Conservation (phyloP, 2,888 invertebrate genomes). For the Rotaria sp. region DNA sequence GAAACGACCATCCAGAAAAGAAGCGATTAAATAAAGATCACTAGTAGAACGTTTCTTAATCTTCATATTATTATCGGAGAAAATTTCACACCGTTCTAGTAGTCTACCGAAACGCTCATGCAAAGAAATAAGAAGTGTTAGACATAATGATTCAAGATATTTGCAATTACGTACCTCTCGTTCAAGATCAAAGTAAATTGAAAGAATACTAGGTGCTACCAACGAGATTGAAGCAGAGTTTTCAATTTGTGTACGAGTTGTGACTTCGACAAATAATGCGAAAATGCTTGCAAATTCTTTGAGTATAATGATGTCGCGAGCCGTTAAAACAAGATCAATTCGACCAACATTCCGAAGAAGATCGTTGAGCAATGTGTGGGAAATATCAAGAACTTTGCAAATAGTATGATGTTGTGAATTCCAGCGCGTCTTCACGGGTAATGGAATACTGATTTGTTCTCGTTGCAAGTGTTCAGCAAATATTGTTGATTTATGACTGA, state of each 20-base stretch:
- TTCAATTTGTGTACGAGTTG: neutral
- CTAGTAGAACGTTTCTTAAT: neutral
- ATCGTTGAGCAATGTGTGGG: neutral
- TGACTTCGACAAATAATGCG: neutral
- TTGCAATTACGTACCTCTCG: neutral
- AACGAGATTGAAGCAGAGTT: neutral
- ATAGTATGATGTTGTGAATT: neutral
- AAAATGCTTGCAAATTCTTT: neutral
- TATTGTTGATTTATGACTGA: neutral
- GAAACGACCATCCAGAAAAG: neutral
- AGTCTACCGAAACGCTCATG: neutral
- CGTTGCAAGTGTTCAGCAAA: neutral
- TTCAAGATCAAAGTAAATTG: constrained; percentile 8
- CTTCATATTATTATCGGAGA: neutral
- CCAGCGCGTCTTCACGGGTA: neutral
- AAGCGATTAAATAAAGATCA: neutral
- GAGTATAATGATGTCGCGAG: neutral
- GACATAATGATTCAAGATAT: neutral
- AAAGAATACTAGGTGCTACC: neutral
- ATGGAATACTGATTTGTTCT: neutral
- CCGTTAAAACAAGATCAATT: neutral
- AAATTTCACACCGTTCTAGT: neutral
- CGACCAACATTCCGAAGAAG: neutral
- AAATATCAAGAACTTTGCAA: neutral
- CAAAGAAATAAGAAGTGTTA: neutral